Evolutionary conservation across 2,113 vertebrate species (phyloP).

Genomic region (Vombatus ursinus): DNA sequence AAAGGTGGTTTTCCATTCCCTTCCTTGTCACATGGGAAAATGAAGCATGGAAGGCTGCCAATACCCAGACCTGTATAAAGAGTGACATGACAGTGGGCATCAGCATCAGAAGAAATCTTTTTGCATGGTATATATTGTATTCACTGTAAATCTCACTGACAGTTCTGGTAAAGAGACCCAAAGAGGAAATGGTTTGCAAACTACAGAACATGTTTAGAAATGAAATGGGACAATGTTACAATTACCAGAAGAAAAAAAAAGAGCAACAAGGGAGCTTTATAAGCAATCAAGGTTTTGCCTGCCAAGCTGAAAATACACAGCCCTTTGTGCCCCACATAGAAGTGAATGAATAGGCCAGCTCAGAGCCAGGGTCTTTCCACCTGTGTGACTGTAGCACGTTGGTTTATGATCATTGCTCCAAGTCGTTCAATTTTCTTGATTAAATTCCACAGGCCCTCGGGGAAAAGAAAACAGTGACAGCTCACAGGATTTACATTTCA

Average conservation of each 20-base stretch:
- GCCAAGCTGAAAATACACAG: slow-evolving; percentile 28
- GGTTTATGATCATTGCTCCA: background rate
- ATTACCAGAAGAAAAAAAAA: slow-evolving; percentile 25
- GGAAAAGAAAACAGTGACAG: background rate
- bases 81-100: slow-evolving; percentile 3
- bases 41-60: slow-evolving; percentile 9
- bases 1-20: background rate
- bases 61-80: background rate
- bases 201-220: background rate
- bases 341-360: background rate
- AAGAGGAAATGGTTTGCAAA: slow-evolving; percentile 50
- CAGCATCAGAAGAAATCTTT: slow-evolving; percentile 18
- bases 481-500: background rate
- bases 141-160: slow-evolving; percentile 33
- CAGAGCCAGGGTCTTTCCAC: slow-evolving; percentile 3
- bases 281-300: slow-evolving; percentile 1
- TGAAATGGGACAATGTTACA: background rate
- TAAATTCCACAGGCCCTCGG: slow-evolving; percentile 61
- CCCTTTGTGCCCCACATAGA: slow-evolving; percentile 22
- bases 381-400: background rate
- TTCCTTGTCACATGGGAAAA: background rate
- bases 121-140: background rate
- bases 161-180: slow-evolving; percentile 33
- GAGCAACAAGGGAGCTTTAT: slow-evolving; percentile 3
- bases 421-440: slow-evolving; percentile 43